These are phyloP conservation scores for Myotis yumanensis DNA, from an alignment of 2,113 vertebrate genomes.

Conservation along the genomic window DNA sequence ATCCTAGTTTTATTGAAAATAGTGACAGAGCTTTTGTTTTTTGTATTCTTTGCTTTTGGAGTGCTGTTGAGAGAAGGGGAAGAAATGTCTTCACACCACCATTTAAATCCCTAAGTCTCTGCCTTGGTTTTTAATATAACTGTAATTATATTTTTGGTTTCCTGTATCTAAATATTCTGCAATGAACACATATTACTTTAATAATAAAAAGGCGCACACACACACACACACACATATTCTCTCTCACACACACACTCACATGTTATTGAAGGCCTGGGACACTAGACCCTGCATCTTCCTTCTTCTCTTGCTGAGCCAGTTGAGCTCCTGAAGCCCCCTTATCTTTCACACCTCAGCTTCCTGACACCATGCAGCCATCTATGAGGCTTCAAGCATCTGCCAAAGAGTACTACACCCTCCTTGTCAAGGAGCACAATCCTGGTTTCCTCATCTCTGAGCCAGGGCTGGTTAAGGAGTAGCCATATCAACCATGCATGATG, in stretches of 20 bases:
- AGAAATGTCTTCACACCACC: background rate
- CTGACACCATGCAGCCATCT: background rate
- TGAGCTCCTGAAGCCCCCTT: background rate
- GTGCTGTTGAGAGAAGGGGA: background rate
- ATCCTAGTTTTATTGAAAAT: constrained; percentile 52
- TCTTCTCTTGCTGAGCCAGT: background rate
- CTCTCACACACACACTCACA: background rate
- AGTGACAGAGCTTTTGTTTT: constrained; percentile 2
- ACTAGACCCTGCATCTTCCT: background rate
- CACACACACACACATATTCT: background rate
- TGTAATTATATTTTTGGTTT: constrained; percentile 29
- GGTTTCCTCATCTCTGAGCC: background rate
- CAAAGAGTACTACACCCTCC: background rate
- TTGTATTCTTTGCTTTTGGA: constrained; percentile 34
- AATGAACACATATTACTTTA: background rate
- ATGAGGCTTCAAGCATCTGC: background rate
- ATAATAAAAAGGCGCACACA: background rate
- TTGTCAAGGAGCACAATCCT: background rate
- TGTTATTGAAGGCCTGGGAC: background rate
- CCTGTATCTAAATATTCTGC: background rate
- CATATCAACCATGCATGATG: background rate
- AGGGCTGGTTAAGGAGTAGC: background rate
- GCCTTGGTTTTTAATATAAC: constrained; percentile 47
- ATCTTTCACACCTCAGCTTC: background rate
- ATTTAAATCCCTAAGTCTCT: constrained; percentile 39